Evolutionary conservation across 2,888 invertebrate species (phyloP).

Genomic region (Pandemis cinnamomeana): DNA sequence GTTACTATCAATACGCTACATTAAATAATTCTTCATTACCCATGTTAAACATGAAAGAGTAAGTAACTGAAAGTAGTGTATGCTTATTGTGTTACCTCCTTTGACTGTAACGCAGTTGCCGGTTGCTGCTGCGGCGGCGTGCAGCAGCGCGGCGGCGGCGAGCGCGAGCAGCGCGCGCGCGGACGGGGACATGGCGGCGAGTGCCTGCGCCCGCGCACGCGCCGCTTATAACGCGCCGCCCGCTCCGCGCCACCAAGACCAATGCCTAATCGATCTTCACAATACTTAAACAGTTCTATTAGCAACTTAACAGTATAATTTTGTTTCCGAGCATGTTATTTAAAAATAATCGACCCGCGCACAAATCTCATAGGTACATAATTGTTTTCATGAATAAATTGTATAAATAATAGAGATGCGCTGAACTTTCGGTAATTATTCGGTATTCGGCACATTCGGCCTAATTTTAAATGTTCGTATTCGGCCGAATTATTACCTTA

Average conservation of each 20-base stretch:
- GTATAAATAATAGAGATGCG: neutral
- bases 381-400: neutral
- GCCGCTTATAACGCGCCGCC: neutral
- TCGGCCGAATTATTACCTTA: no score
- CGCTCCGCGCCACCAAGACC: neutral
- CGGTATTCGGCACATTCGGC: no score
- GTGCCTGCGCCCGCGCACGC: neutral
- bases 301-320: neutral
- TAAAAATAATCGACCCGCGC: neutral
- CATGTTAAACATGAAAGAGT: neutral
- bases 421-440: no score
- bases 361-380: neutral
- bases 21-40: no score
- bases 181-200: neutral
- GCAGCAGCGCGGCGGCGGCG: conserved; percentile 9
- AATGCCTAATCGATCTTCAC: neutral
- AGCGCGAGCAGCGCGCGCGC: conserved; percentile 2
- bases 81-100: no score
- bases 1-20: no score
- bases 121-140: neutral
- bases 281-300: neutral
- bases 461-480: no score
- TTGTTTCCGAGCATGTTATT: neutral
- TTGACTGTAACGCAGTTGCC: neutral
- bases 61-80: neutral